Evolutionary conservation across 2,113 vertebrate genomes (phyloP).

Genomic region (Phaethornis superciliosus): DNA sequence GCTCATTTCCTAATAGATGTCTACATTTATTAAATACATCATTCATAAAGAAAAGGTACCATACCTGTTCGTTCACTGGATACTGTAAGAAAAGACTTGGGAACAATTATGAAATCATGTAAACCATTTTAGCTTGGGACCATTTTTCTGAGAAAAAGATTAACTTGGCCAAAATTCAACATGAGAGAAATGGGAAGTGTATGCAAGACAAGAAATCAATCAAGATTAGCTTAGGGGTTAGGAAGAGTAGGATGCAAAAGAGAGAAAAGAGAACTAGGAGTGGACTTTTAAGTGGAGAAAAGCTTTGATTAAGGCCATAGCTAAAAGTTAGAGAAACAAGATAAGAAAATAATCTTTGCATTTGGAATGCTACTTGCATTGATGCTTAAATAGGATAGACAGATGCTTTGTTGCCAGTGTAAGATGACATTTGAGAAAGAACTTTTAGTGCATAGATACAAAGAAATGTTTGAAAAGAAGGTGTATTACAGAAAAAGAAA

Average conservation of each 20-base stretch:
- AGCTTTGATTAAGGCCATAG: background rate
- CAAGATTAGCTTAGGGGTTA: background rate
- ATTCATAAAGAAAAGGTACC: background rate
- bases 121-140: background rate
- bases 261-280: background rate
- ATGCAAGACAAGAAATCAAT: background rate
- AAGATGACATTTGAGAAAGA: background rate
- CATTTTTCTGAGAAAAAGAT: background rate
- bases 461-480: background rate
- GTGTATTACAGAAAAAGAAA: background rate
- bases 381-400: background rate
- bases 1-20: background rate
- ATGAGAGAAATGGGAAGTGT: background rate
- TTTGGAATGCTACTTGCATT: background rate
- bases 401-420: background rate
- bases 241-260: background rate
- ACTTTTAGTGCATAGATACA: background rate
- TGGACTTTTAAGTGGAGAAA: background rate
- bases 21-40: background rate
- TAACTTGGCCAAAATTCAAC: background rate
- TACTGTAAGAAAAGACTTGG: background rate
- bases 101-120: background rate
- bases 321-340: background rate
- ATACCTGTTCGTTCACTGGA: background rate
- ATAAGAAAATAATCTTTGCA: background rate